A percentile compares a stretch with the other conserved stretches of the same genome.
phyloP scores from a whole-genome alignment of 2,797 vertebrate species.

The Phrynocephalus guinanensis region DNA sequence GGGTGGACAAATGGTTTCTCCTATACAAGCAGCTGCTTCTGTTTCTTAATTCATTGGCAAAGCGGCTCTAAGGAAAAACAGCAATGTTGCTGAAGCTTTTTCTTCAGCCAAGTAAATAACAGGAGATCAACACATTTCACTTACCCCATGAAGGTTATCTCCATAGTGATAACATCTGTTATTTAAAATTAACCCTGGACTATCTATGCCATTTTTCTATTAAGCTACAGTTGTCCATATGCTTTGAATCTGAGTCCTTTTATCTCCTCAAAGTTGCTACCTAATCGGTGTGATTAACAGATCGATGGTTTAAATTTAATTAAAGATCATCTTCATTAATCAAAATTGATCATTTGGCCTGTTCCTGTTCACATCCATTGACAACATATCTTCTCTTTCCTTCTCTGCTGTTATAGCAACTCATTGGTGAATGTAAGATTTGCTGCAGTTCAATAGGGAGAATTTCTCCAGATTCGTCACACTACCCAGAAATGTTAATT shows the following conservation, averaged over 20 bases:
- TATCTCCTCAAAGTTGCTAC: slow-evolving; percentile 15
- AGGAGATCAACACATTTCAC: slow-evolving; percentile 32
- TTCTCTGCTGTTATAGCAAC: background rate
- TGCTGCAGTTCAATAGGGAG: background rate
- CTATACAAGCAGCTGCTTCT: background rate
- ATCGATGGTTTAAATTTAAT: slow-evolving; percentile 35
- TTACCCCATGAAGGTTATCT: slow-evolving; percentile 19
- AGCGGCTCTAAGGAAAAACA: slow-evolving; percentile 36
- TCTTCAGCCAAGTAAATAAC: slow-evolving; percentile 24
- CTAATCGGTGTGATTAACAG: slow-evolving; percentile 32
- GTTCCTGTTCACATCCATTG: background rate
- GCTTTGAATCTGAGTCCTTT: slow-evolving; percentile 29
- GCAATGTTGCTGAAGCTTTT: background rate
- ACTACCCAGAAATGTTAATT: background rate
- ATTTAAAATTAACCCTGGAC: slow-evolving; percentile 17
- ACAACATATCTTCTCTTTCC: background rate
- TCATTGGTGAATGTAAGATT: background rate
- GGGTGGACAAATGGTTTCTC: background rate
- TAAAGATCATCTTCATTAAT: slow-evolving; percentile 39
- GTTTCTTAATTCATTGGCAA: background rate
- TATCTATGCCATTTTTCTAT: background rate
- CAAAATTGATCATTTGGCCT: slow-evolving; percentile 22
- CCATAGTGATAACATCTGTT: slow-evolving; percentile 8
- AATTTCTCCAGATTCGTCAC: background rate
- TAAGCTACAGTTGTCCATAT: slow-evolving; percentile 21